These are phyloP conservation scores for Carassius carassius DNA, from an alignment of 2,113 vertebrate species.

Conservation along the genomic window DNA sequence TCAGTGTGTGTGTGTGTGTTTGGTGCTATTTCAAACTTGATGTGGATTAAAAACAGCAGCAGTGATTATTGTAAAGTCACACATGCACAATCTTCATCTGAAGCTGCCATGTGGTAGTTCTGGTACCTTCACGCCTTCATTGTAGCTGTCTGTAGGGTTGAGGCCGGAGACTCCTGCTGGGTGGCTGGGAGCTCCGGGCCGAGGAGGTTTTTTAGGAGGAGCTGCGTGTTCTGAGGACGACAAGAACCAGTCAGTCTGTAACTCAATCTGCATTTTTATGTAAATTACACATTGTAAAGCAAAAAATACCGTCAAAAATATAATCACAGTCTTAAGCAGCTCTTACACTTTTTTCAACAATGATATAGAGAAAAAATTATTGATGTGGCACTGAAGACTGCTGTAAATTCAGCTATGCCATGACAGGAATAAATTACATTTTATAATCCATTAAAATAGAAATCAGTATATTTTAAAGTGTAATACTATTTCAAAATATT, in stretches of 20 bases:
- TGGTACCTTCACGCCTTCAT: slow-evolving; percentile 85
- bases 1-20: background rate
- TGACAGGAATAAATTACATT: background rate
- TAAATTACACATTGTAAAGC: background rate
- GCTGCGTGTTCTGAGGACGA: slow-evolving; percentile 82
- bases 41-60: slow-evolving; percentile 10
- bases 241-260: slow-evolving; percentile 20
- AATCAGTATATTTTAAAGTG: background rate
- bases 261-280: background rate
- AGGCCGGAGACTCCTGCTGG: slow-evolving; percentile 83
- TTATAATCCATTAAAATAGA: background rate
- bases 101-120: background rate
- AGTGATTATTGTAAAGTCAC: background rate
- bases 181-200: slow-evolving; percentile 89
- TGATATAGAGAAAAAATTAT: background rate
- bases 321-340: background rate
- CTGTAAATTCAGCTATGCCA: background rate
- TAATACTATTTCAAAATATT: too few relatives aligned
- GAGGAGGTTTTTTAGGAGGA: slow-evolving; percentile 96
- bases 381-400: background rate
- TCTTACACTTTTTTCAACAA: background rate
- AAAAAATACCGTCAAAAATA: too few relatives aligned
- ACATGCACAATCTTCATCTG: background rate
- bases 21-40: background rate
- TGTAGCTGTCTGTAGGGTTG: slow-evolving; percentile 90